Conservation (phyloP, 2,797 vertebrate genomes). For the Petrocephalus sullivani region DNA sequence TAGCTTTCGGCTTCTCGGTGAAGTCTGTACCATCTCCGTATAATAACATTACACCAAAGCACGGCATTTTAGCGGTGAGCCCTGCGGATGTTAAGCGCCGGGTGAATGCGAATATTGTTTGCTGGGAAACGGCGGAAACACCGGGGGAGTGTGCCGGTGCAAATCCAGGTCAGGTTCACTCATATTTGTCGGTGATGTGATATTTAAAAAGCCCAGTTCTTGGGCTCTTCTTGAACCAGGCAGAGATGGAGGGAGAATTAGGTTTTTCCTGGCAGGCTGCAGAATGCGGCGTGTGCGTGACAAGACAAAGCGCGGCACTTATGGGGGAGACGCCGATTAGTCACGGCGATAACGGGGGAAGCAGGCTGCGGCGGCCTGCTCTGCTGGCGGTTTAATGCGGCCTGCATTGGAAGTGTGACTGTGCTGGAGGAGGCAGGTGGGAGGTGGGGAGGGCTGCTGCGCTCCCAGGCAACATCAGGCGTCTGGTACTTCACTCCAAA, state of each 20-base stretch:
- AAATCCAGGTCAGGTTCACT: conserved; percentile 15
- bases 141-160: background rate
- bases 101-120: background rate
- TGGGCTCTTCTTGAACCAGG: background rate
- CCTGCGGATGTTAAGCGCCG: background rate
- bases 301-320: background rate
- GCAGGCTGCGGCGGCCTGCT: conserved; percentile 39
- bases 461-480: background rate
- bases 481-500: background rate
- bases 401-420: conserved; percentile 45
- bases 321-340: background rate
- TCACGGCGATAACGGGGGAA: conserved; percentile 23
- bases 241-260: background rate
- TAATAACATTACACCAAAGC: conserved; percentile 24
- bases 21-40: conserved; percentile 21
- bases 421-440: conserved; percentile 15
- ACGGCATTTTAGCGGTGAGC: background rate
- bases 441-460: background rate
- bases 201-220: conserved; percentile 18
- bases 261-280: background rate
- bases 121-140: background rate
- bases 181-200: conserved; percentile 22
- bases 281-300: background rate
- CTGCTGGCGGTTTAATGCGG: conserved; percentile 46
- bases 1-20: background rate